Evolutionary conservation across 2,888 invertebrate genomes (phyloP).

Genomic region (Mesochorus sp.): DNA sequence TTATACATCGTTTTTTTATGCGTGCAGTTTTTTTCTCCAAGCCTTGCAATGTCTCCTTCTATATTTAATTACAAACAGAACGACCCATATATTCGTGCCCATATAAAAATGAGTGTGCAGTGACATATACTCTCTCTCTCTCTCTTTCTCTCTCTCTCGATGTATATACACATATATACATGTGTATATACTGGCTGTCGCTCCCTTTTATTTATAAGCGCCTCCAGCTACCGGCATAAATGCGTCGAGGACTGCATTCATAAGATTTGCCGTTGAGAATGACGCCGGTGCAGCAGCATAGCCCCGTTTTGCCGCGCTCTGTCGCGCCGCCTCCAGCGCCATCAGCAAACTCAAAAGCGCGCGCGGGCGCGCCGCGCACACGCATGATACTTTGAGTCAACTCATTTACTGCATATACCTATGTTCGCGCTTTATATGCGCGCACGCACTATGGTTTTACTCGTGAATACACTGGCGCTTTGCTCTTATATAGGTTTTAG

Average conservation of each 20-base stretch:
- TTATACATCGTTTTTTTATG: no score
- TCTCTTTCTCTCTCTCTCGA: no score
- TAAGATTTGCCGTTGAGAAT: constrained; percentile 67
- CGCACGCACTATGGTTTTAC: constrained; percentile 3
- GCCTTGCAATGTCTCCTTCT: no score
- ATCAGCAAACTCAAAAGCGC: constrained; percentile 50
- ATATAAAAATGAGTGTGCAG: no score
- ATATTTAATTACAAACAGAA: no score
- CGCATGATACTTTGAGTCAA: constrained; percentile 9
- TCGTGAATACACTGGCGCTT: constrained; percentile 8
- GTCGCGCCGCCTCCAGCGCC: constrained; percentile 47
- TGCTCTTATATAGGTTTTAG: constrained; percentile 11
- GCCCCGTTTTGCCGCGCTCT: constrained; percentile 26
- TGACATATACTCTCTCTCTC: no score
- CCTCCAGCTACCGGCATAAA: constrained; percentile 76
- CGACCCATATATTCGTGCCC: no score
- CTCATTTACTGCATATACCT: constrained; percentile 9
- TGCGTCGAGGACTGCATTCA: constrained; percentile 78
- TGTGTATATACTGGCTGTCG: constrained; percentile 40
- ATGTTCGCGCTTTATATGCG: constrained; percentile 7
- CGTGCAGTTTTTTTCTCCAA: no score
- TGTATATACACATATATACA: constrained; percentile 20
- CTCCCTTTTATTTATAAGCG: constrained; percentile 79
- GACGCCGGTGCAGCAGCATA: constrained; percentile 8
- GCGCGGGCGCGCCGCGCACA: constrained; percentile 16